Evolutionary conservation across 2,113 vertebrate genomes (phyloP), one percentile per base, ranked within the genome.

Genomic region (Pycnonotus jocosus): DNA sequence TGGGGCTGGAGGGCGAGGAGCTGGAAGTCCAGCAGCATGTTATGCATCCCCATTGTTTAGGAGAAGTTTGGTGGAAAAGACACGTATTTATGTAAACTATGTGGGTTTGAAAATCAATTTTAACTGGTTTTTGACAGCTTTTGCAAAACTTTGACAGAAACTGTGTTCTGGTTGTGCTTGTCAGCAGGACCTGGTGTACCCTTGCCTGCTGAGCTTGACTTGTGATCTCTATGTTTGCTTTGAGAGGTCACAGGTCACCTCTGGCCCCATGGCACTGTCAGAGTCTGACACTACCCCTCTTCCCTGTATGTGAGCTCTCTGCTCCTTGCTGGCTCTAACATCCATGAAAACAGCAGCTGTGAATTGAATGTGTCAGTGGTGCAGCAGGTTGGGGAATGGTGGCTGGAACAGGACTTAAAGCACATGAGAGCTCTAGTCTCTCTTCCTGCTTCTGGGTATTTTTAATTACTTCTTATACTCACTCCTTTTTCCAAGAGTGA

Each of bases 31-130:
- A 47, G 9, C 51, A 74, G n/a, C 12, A 2, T 2, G 1, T 64
- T 56, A 47, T 0, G 0, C 2, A 1, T 60, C n/a, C 31, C 44
- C 0, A 0, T 51, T 54, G 23, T 62, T 84, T 28, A 50, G 58
- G 65, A 64, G 38, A 44, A 13, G 17, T 58, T 81, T 79, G 53
- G 30, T 65, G 78, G 56, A 81, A 70, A 64, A 85, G 35, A 64
- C 2, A 0, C 9, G 5, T 23, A 8, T 61, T 88, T 86, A 37
- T 45, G 12, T 69, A 44, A 71, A 71, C 33, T 15, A 12, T 0
- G 3, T 78, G 16, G 5, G 3, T 72, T 86, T 33, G 25, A 70
- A 77, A 92, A 78, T 37, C 1, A 37, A 57, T 61, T 81, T 73
- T 78, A 86, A 23, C 42, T 78, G 60, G 0, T 71, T 91, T 84